These are phyloP conservation scores for Agrotis segetum DNA, from an alignment of 2,888 invertebrate species.

Conservation along the genomic window DNA sequence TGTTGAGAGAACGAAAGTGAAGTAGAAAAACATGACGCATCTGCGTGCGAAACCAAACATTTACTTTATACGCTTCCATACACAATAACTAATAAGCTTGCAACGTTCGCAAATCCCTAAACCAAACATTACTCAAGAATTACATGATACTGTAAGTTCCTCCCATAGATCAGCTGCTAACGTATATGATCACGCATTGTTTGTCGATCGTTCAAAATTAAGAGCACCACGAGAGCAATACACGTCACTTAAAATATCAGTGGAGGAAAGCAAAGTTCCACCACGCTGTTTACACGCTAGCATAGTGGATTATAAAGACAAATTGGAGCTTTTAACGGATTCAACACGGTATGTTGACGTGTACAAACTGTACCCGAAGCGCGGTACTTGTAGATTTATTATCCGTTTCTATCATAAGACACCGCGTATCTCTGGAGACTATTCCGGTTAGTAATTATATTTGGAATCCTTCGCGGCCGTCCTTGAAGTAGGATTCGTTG, in stretches of 20 bases:
- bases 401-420: constrained; percentile 57
- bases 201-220: constrained; percentile 71
- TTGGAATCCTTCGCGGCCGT: constrained; percentile 56
- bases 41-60: constrained; percentile 51
- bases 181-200: constrained; percentile 78
- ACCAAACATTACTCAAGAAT: constrained; percentile 47
- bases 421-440: constrained; percentile 41
- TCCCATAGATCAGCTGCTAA: constrained; percentile 41
- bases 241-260: constrained; percentile 70
- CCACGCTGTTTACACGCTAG: constrained; percentile 57
- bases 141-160: constrained; percentile 27
- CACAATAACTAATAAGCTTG: constrained; percentile 42
- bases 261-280: constrained; percentile 49
- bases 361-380: constrained; percentile 53
- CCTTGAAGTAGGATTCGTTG: constrained; percentile 69
- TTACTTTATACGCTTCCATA: constrained; percentile 49
- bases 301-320: constrained; percentile 68
- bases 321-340: constrained; percentile 66
- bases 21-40: constrained; percentile 50
- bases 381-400: constrained; percentile 58
- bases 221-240: constrained; percentile 68
- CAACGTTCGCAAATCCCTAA: constrained; percentile 45
- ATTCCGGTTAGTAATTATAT: constrained; percentile 63
- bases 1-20: constrained; percentile 35
- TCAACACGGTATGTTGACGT: constrained; percentile 50